phyloP scores from a whole-genome alignment of 2,113 vertebrate genomes.

The Phocoena sinus region DNA sequence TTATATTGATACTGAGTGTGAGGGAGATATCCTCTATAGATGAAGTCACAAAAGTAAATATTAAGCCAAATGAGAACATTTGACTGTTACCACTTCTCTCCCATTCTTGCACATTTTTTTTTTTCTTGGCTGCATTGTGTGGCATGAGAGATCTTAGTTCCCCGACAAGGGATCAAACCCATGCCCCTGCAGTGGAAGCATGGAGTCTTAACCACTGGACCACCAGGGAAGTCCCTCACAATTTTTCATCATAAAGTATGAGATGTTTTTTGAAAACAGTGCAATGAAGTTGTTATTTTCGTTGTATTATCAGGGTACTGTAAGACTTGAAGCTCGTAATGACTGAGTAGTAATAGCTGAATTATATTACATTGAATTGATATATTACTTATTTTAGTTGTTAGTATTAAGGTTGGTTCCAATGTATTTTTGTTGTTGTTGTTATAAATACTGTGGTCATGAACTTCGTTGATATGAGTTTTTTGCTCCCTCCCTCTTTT shows the following conservation, averaged over 20 bases:
- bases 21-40: not conserved
- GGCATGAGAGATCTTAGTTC: not conserved
- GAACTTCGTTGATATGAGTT: not conserved
- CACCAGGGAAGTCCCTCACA: not conserved
- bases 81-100: not conserved
- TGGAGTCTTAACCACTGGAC: not conserved
- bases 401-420: not conserved
- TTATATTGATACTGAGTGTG: not conserved
- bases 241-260: not conserved
- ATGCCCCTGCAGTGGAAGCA: not conserved
- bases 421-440: not conserved
- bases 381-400: not conserved
- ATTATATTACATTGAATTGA: not conserved
- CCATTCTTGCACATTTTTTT: not conserved
- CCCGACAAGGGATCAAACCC: not conserved
- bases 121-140: not conserved
- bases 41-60: not conserved
- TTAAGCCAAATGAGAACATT: not conserved
- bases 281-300: not conserved
- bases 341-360: not conserved
- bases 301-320: not conserved
- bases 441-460: not conserved
- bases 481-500: not conserved
- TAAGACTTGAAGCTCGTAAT: not conserved
- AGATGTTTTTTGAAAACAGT: constrained; percentile 2